Conservation (phyloP, 2,797 vertebrate species). For the Eidolon dupreanum region DNA sequence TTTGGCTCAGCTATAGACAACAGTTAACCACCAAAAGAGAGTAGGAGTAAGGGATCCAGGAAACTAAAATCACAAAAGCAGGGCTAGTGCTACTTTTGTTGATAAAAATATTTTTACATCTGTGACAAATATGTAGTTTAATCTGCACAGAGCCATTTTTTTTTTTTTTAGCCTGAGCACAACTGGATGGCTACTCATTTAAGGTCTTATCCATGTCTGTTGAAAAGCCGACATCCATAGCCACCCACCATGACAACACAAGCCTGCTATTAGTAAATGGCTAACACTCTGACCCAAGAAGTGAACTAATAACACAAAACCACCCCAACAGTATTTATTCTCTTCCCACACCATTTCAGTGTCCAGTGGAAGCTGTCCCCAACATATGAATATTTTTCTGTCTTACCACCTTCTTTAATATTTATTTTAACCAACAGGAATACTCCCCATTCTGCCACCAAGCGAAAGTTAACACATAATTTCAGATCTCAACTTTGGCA, state of each 20-base stretch:
- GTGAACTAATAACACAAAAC: neutral
- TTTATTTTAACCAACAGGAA: neutral
- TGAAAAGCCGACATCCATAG: neutral
- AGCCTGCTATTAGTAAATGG: neutral
- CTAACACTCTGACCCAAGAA: neutral
- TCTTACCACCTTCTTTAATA: neutral
- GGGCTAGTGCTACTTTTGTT: neutral
- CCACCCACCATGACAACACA: neutral
- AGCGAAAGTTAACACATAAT: constrained; percentile 17
- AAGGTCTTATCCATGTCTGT: neutral
- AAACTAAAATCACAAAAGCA: neutral
- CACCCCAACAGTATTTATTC: neutral
- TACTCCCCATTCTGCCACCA: neutral
- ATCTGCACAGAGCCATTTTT: neutral
- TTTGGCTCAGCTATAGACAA: neutral
- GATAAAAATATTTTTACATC: neutral
- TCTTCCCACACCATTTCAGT: neutral
- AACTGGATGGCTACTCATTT: neutral
- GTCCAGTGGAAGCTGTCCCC: neutral
- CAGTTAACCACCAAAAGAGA: neutral
- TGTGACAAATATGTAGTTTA: neutral
- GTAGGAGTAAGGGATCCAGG: neutral
- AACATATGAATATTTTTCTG: neutral
- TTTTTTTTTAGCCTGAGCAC: neutral
- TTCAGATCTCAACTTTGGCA: neutral